Evolutionary conservation across 64 coral and sea anemone species (phyloP).

Genomic region (Astreopora myriophthalma): DNA sequence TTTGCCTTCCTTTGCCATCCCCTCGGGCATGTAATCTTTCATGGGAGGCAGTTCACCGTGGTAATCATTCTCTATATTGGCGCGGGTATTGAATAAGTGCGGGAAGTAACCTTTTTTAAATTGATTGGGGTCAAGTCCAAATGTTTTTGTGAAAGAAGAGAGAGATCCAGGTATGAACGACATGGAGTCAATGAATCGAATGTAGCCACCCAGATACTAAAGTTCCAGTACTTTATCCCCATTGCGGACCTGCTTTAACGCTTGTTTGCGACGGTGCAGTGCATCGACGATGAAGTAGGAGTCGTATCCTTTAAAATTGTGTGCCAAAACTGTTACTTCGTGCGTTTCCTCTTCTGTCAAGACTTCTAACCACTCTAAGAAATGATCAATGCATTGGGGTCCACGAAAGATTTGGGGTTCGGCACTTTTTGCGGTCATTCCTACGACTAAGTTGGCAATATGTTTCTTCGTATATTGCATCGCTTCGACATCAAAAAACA

Average conservation of each 20-base stretch:
- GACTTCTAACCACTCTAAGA: conserved; percentile 13
- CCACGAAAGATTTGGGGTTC: background rate
- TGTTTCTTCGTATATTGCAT: conserved; percentile 23
- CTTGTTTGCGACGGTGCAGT: too few relatives aligned
- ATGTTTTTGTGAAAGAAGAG: too few relatives aligned
- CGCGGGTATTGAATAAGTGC: too few relatives aligned
- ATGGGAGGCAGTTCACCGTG: too few relatives aligned
- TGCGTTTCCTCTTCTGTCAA: background rate
- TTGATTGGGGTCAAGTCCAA: background rate
- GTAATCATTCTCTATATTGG: too few relatives aligned
- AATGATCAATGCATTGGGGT: background rate
- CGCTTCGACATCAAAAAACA: conserved; percentile 52
- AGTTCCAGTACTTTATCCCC: conserved; percentile 10
- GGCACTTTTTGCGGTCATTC: too few relatives aligned
- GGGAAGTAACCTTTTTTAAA: background rate
- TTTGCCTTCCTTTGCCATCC: too few relatives aligned
- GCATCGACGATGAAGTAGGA: too few relatives aligned
- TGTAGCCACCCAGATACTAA: background rate
- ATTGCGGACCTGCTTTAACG: background rate
- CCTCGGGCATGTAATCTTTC: too few relatives aligned
- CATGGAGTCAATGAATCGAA: background rate
- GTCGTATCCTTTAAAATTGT: too few relatives aligned
- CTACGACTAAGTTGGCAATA: conserved; percentile 2
- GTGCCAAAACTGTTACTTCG: background rate
- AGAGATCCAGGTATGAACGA: background rate